phyloP scores from a whole-genome alignment of 2,888 invertebrate species.

The Bedellia somnulentella region DNA sequence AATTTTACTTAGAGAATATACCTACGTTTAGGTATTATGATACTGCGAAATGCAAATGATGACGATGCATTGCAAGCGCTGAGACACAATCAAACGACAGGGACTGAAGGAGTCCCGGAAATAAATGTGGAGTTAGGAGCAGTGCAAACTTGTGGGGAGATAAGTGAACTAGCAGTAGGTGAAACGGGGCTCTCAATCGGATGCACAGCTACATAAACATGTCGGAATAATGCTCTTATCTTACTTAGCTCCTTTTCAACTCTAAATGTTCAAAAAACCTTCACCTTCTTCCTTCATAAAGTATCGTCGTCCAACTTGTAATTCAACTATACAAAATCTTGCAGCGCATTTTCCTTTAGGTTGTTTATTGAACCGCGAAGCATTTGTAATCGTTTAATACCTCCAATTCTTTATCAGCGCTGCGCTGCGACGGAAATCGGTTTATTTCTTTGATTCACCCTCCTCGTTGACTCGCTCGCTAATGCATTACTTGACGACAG shows the following conservation, averaged over 20 bases:
- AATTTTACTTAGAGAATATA: no score
- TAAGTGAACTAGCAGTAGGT: slow-evolving; percentile 27
- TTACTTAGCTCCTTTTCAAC: no score
- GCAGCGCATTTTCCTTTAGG: slow-evolving; percentile 11
- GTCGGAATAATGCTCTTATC: slow-evolving; percentile 43
- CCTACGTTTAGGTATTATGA: no score
- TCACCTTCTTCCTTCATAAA: no score
- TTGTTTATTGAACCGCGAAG: slow-evolving; percentile 59
- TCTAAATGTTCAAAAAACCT: no score
- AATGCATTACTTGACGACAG: slow-evolving; percentile 48
- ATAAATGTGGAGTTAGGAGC: slow-evolving; percentile 31
- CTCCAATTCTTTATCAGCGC: slow-evolving; percentile 59
- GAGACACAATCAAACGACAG: slow-evolving; percentile 30
- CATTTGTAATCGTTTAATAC: slow-evolving; percentile 63
- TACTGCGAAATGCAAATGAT: not conserved
- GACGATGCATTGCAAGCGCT: not conserved
- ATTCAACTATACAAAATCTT: slow-evolving; percentile 3
- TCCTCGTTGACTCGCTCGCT: slow-evolving; percentile 21
- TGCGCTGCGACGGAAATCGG: slow-evolving; percentile 31
- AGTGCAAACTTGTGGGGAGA: slow-evolving; percentile 32
- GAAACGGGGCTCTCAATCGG: slow-evolving; percentile 42
- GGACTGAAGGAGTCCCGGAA: slow-evolving; percentile 39
- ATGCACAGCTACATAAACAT: slow-evolving; percentile 54
- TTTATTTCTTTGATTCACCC: no score
- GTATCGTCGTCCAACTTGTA: no score